Percentiles rank a stretch among this genome's conserved stretches.
Conservation (phyloP, 2,797 vertebrate genomes). For the Tokudaia tokunoshimensis region DNA sequence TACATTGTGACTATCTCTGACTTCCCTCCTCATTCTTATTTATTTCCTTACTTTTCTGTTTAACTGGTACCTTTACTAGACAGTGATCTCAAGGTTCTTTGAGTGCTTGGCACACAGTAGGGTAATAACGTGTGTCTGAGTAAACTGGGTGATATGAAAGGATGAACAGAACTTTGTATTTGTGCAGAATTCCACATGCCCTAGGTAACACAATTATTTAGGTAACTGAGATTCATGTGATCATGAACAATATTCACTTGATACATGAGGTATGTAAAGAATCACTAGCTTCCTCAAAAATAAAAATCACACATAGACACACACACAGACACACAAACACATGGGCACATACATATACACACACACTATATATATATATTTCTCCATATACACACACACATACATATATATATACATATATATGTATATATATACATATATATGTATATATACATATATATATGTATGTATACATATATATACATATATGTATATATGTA, state of each 20-base stretch:
- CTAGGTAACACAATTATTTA: not conserved
- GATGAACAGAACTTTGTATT: not conserved
- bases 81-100: not conserved
- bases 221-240: not conserved
- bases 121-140: not conserved
- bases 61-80: not conserved
- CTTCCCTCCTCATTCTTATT: not conserved
- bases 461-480: too few relatives aligned
- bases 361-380: not conserved
- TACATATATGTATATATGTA: too few relatives aligned
- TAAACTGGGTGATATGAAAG: not conserved
- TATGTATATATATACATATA: too few relatives aligned
- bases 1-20: not conserved
- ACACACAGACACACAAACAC: not conserved
- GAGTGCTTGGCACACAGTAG: not conserved
- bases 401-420: too few relatives aligned
- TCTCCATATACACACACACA: too few relatives aligned
- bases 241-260: not conserved
- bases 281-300: slow-evolving; percentile 3
- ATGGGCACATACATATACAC: not conserved
- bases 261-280: not conserved
- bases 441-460: too few relatives aligned
- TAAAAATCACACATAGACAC: not conserved
- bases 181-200: not conserved
- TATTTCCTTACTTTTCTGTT: slow-evolving; percentile 8